phyloP scores from a whole-genome alignment of 1,140 invertebrate species.

The Goniozus legneri region DNA sequence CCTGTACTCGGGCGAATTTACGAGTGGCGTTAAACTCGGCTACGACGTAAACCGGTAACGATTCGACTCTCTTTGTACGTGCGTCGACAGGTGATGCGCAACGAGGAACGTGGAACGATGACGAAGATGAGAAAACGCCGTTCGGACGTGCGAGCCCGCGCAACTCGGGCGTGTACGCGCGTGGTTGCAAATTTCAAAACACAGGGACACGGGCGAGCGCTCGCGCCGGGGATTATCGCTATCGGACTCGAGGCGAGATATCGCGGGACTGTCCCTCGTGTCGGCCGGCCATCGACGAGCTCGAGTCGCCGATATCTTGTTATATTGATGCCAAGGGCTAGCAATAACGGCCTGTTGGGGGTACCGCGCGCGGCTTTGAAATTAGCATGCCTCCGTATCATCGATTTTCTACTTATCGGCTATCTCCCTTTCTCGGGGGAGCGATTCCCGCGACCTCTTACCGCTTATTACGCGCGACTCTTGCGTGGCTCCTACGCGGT shows the following conservation, averaged over 20 bases:
- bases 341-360: conserved; percentile 17
- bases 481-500: conserved; percentile 6
- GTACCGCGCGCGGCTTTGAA: conserved; percentile 22
- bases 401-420: conserved; percentile 36
- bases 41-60: conserved; percentile 21
- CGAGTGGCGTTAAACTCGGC: conserved; percentile 20
- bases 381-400: conserved; percentile 37
- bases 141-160: too few species aligned
- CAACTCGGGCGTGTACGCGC: too few species aligned
- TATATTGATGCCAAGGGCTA: conserved; percentile 30
- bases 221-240: conserved; percentile 20
- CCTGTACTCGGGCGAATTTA: too few species aligned
- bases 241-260: conserved; percentile 21
- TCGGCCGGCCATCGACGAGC: too few species aligned
- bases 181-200: conserved; percentile 23
- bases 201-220: conserved; percentile 6
- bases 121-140: conserved; percentile 11
- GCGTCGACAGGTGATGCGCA: background rate
- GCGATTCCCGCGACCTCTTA: conserved; percentile 23
- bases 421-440: conserved; percentile 16
- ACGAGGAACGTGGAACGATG: conserved; percentile 9
- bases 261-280: too few species aligned
- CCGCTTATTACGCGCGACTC: conserved; percentile 27
- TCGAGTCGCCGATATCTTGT: conserved; percentile 24
- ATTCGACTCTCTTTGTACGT: conserved; percentile 10